Evolutionary conservation across 2,113 vertebrate genomes (phyloP), one percentile per base, ranked within the genome.

Genomic region (Microcebus lehilahytsara): DNA sequence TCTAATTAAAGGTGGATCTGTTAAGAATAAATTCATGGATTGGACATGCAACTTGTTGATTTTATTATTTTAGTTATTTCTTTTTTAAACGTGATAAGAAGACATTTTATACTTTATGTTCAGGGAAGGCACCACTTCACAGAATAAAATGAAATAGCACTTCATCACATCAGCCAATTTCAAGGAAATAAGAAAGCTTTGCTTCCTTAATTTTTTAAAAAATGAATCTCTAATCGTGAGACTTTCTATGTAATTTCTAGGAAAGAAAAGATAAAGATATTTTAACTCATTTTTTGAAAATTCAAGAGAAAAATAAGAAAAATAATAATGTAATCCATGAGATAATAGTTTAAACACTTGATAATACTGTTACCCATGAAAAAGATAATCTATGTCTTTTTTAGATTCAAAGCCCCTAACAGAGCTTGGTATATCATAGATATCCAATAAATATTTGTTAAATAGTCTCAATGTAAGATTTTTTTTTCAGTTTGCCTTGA

Each of bases 231-330:
- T 53, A 62, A 42, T 6, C 6, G 25, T 25, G 62, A 64, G 5
- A 64, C 9, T 72, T 53, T 74, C 30, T 72, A 56, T 32, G 7
- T 86, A 53, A 49, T 74, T 72, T 64, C 37, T 72, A 92, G 25
- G 58, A 46, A 83, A 64, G 32, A 88, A 53, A n/a, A 86, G 9
- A 92, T 56, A 7, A 75, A 46, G 42, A 19, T 12, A 72, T 66
- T 92, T 95, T n/a, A 75, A 80, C 22, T 92, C 56, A 37, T 27
- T 66, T 81, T 91, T 83, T 83, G 49, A 85, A 78, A 85, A 90
- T 77, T n/a, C 5, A 2, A 77, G 17, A 67, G 77, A 40, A 75
- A 88, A 53, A 32, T 32, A 87, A 75, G 51, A 13, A 34, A 37
- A 1, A n/a, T 67, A 75, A 53, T 32, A 58, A 7, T 74, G 25